Evolutionary conservation across 1,140 invertebrate species (phyloP).

Genomic region (Euura saliciscinereae): DNA sequence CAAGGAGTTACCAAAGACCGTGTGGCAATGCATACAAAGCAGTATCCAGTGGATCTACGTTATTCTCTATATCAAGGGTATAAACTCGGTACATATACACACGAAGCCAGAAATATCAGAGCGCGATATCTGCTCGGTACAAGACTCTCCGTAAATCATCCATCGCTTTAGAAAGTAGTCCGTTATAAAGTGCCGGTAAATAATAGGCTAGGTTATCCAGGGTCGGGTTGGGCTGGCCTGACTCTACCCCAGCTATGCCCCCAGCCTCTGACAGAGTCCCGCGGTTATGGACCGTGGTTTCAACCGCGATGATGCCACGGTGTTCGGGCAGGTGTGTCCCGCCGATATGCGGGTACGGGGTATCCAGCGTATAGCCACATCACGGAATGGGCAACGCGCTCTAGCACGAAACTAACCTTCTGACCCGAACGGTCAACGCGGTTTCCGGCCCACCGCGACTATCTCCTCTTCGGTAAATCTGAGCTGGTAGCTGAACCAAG

Average conservation of each 20-base stretch:
- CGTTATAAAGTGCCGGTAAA: slow-evolving; percentile 3
- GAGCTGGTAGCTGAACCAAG: no score
- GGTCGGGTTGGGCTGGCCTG: neutral
- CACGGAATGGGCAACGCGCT: no score
- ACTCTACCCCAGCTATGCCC: neutral
- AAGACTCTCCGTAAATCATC: neutral
- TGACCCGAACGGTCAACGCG: neutral
- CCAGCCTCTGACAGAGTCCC: neutral
- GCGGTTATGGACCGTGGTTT: neutral
- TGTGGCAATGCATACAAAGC: no score
- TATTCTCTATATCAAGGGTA: no score
- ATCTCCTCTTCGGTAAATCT: neutral
- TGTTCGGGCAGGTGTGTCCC: neutral
- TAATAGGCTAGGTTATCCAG: neutral
- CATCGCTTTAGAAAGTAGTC: neutral
- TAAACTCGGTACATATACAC: no score
- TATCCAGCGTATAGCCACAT: no score
- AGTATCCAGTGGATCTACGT: no score
- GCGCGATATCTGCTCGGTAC: neutral
- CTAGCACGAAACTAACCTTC: neutral
- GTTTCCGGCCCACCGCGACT: neutral
- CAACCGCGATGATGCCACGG: neutral
- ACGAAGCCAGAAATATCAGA: no score
- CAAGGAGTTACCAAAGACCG: no score
- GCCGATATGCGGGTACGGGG: neutral